A percentile compares a stretch with the other conserved stretches of the same genome.
Conservation (phyloP, 2,888 invertebrate species). For the Neoaliturus tenellus region DNA sequence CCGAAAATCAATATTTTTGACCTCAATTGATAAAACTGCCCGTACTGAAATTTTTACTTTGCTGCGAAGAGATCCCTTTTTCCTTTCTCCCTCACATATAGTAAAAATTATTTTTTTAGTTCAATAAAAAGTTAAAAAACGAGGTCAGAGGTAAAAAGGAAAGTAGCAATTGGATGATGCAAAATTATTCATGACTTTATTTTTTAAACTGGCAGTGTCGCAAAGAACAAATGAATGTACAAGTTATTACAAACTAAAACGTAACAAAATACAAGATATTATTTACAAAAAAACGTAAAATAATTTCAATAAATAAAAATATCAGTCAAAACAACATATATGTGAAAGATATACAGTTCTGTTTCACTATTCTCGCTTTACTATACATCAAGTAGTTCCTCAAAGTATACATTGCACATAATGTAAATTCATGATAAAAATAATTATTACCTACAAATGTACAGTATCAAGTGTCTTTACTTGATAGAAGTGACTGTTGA, state of each 20-base stretch:
- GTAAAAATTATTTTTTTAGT: no score
- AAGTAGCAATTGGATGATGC: neutral
- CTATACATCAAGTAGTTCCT: neutral
- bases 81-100: no score
- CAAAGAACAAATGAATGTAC: constrained; percentile 25
- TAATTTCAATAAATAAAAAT: constrained; percentile 45
- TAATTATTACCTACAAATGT: neutral
- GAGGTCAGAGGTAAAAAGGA: no score
- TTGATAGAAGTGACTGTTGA: neutral
- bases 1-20: no score
- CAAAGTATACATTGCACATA: constrained; percentile 7
- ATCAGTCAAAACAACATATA: constrained; percentile 45
- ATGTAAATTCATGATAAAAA: neutral
- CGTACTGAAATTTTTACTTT: no score
- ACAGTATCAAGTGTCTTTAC: neutral
- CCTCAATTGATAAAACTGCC: no score
- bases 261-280: constrained; percentile 43
- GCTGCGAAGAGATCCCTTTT: no score
- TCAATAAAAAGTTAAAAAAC: no score
- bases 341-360: constrained; percentile 2
- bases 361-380: neutral
- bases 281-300: constrained; percentile 28
- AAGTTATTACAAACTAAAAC: neutral
- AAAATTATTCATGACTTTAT: constrained; percentile 32
- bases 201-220: constrained; percentile 32